Evolutionary conservation across 2,888 invertebrate species (phyloP), one percentile per base, ranked within the genome.

Genomic region (Eilema sororculum): DNA sequence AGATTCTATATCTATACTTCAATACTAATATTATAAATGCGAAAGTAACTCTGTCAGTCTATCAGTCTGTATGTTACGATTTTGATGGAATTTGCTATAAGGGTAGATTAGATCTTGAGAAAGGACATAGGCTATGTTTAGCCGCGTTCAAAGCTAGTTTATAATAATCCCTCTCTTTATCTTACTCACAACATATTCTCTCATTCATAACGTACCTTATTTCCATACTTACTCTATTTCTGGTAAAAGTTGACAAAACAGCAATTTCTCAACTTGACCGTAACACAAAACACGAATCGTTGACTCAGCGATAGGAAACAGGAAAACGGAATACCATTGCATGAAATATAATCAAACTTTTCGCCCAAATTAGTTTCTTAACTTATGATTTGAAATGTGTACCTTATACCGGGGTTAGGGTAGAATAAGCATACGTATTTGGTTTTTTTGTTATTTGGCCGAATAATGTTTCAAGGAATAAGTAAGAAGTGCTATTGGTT

Each of bases 331-430:
- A 65, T 75, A 74, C 77, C 77, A 78, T 82, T 63, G 66, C 62
- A 79, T 81, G 78, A 80, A 78, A 77, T 79, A 83, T 83, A 83
- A 84, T 84, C 79, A 82, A 84, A 84, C 61, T 84, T 84, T 82
- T 74, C 75, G 73, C 64, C 69, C 30, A 75, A 83, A 84, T 82
- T 81, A 81, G 78, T 83, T 83, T 69, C 75, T 71, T 67, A 80
- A 83, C 81, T 84, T 83, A 79, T 82, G 74, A 84, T 84, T 78
- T 75, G 82, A 78, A 79, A 74, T 79, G 73, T 74, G 71, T 74
- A 78, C 80, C 69, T 80, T 65, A 20, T 59, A 60, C 62, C 10
- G 66, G 52, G 68, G 60, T 64, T 62, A 16, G 41, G 68, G 57
- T 12, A 20, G 56, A 61, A 63, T 72, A 25, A 24, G 60, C 63